Percentiles rank a stretch among this genome's conserved stretches.
phyloP scores from a whole-genome alignment of 2,113 vertebrate species.

The Origma solitaria region DNA sequence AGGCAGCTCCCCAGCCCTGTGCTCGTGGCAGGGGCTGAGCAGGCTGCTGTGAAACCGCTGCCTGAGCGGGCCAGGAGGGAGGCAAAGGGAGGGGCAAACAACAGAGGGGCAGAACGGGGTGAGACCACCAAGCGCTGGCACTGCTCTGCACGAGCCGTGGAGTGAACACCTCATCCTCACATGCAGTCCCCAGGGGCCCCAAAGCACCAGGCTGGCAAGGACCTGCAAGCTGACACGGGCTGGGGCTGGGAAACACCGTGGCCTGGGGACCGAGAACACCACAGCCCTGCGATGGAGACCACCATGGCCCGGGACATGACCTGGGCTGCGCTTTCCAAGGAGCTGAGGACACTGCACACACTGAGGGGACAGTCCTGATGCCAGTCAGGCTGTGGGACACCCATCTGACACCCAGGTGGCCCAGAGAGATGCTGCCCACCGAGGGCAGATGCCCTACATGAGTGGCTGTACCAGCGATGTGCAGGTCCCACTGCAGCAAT shows the following conservation, averaged over 20 bases:
- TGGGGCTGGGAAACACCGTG: background rate
- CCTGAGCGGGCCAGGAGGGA: rapidly evolving
- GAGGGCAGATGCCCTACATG: rapidly evolving
- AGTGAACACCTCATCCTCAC: background rate
- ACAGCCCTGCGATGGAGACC: background rate
- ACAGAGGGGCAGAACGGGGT: rapidly evolving
- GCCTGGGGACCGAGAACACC: background rate
- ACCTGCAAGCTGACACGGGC: background rate
- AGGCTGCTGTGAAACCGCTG: background rate
- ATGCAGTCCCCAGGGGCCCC: background rate
- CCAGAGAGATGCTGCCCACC: background rate
- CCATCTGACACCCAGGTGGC: rapidly evolving
- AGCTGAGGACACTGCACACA: background rate
- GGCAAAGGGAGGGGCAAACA: background rate
- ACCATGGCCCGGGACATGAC: rapidly evolving
- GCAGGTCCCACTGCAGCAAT: background rate
- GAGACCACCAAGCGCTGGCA: background rate
- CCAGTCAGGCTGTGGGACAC: too few relatives aligned
- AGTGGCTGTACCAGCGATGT: rapidly evolving
- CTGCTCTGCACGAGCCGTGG: background rate
- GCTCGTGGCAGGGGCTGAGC: background rate
- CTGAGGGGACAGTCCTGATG: rapidly evolving
- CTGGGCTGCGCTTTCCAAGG: background rate
- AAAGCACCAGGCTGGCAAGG: background rate
- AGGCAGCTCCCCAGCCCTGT: background rate